Conservation (phyloP, 2,113 vertebrate species). For the Mormyrus iriodes region DNA sequence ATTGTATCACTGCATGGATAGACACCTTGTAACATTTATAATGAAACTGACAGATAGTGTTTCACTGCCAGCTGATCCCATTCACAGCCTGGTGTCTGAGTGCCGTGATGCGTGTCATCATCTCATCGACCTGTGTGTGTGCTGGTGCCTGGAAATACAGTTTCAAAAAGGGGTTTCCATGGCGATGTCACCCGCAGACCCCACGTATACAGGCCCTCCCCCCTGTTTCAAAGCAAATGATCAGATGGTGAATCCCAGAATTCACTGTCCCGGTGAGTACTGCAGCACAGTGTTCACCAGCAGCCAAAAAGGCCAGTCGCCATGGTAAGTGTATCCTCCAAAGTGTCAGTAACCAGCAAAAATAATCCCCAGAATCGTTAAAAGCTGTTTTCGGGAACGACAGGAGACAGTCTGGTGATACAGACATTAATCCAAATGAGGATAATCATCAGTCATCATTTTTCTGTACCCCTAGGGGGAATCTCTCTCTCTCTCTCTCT, state of each 20-base stretch:
- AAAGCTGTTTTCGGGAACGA: background rate
- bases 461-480: background rate
- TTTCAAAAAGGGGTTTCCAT: background rate
- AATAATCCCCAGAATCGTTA: background rate
- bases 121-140: background rate
- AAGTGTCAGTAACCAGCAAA: background rate
- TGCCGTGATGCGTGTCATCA: background rate
- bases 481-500: background rate
- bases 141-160: background rate
- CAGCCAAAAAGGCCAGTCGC: background rate
- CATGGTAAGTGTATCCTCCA: background rate
- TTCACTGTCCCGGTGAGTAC: background rate
- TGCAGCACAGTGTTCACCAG: background rate
- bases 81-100: background rate
- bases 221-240: background rate
- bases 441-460: conserved; percentile 6
- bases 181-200: background rate
- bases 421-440: conserved; percentile 12
- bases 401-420: background rate
- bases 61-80: background rate
- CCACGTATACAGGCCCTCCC: background rate
- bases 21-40: background rate
- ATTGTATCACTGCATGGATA: background rate
- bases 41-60: background rate
- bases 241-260: background rate